phyloP scores from a whole-genome alignment of 2,888 invertebrate species.

The Omphaloscelis lunosa region DNA sequence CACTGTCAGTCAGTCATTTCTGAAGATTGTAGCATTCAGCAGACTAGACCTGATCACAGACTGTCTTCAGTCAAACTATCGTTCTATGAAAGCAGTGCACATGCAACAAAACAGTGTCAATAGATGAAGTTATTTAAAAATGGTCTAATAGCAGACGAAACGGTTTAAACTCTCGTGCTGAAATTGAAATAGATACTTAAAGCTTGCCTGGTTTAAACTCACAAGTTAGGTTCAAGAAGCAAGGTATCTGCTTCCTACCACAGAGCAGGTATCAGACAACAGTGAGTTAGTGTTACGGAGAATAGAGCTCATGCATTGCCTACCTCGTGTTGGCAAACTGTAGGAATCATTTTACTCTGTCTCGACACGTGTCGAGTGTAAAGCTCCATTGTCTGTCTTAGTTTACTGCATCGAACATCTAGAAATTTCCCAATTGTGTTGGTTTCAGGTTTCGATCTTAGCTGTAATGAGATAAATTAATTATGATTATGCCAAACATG shows the following conservation, averaged over 20 bases:
- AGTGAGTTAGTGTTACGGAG: neutral
- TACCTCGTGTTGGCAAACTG: neutral
- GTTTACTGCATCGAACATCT: constrained; percentile 1
- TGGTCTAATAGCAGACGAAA: too few species aligned
- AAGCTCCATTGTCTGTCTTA: neutral
- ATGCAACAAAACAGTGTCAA: neutral
- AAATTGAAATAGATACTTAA: neutral
- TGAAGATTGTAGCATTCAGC: neutral
- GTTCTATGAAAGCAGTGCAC: neutral
- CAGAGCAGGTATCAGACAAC: neutral
- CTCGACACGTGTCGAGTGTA: neutral
- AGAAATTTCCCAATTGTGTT: constrained; percentile 1
- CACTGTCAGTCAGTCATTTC: neutral
- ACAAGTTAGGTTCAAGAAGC: neutral
- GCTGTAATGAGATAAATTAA: constrained; percentile 8
- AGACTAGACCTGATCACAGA: neutral
- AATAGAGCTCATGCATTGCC: neutral
- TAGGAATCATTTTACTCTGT: neutral
- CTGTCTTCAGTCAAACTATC: neutral
- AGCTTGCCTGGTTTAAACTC: neutral
- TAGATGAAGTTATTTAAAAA: neutral
- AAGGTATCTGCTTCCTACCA: neutral
- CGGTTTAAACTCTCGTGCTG: neutral
- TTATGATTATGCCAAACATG: neutral
- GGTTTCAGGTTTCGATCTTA: constrained; percentile 7